These are phyloP conservation scores for Danio albolineatus DNA, from an alignment of 2,797 vertebrate genomes.

Conservation along the genomic window DNA sequence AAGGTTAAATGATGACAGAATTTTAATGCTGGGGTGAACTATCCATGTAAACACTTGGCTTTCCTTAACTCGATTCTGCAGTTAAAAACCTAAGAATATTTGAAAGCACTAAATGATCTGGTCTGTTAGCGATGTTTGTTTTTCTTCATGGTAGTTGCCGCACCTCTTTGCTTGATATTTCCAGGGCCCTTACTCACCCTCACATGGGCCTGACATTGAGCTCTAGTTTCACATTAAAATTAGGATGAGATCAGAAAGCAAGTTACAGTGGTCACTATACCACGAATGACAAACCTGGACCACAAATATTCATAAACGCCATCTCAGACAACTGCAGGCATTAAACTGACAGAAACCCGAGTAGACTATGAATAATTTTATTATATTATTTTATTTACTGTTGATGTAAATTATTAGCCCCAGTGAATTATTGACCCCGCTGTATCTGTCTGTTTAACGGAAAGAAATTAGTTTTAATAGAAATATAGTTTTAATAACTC, in stretches of 20 bases:
- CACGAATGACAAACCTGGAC: constrained; percentile 33
- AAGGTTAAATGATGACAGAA: no score
- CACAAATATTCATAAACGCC: constrained; percentile 13
- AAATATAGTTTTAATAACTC: no score
- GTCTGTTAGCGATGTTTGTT: constrained; percentile 26
- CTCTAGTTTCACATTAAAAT: constrained; percentile 83
- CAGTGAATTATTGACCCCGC: no score
- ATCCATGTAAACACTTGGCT: no score
- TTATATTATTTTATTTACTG: no score
- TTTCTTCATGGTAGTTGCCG: not conserved
- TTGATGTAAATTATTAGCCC: no score
- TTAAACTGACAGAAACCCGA: not conserved
- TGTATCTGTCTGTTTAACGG: no score
- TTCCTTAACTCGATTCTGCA: not conserved
- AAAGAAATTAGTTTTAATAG: no score
- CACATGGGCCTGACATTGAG: constrained; percentile 79
- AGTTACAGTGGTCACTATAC: constrained; percentile 74
- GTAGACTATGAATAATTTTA: not conserved
- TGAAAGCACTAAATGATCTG: constrained; percentile 12
- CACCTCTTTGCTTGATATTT: constrained; percentile 69
- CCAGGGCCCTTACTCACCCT: constrained; percentile 78
- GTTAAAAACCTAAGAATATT: constrained; percentile 1
- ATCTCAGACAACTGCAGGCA: not conserved
- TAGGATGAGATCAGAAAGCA: constrained; percentile 68
- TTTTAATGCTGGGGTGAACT: no score